These are phyloP conservation scores for Sitta europaea DNA, from an alignment of 2,113 vertebrate genomes.

Conservation along the genomic window DNA sequence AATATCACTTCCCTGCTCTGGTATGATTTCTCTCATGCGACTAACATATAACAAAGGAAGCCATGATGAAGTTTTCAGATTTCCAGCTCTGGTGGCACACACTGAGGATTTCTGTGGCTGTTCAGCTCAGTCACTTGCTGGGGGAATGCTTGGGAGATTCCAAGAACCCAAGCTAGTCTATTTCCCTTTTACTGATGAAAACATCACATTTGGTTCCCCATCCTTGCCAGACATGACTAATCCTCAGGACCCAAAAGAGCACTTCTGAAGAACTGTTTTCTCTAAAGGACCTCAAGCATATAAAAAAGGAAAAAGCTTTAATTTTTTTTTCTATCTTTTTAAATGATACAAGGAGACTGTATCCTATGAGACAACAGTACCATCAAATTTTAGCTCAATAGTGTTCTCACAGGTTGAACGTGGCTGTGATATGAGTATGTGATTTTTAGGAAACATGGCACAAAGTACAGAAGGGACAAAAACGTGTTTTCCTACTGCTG, in stretches of 20 bases:
- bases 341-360: background rate
- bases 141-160: background rate
- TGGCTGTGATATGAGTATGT: background rate
- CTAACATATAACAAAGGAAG: background rate
- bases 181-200: background rate
- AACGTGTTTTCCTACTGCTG: background rate
- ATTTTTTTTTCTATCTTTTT: background rate
- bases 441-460: constrained; percentile 3
- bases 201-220: background rate
- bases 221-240: background rate
- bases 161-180: background rate
- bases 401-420: background rate
- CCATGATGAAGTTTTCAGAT: background rate
- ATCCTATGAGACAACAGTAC: background rate
- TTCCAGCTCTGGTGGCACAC: background rate
- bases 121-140: background rate
- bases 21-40: background rate
- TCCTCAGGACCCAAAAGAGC: background rate
- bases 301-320: background rate
- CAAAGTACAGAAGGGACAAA: constrained; percentile 25
- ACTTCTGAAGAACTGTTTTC: background rate
- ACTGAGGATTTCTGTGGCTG: background rate
- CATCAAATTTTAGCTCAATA: background rate
- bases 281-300: background rate
- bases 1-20: background rate